Evolutionary conservation across 2,113 vertebrate genomes (phyloP).

Genomic region (Esox niger): DNA sequence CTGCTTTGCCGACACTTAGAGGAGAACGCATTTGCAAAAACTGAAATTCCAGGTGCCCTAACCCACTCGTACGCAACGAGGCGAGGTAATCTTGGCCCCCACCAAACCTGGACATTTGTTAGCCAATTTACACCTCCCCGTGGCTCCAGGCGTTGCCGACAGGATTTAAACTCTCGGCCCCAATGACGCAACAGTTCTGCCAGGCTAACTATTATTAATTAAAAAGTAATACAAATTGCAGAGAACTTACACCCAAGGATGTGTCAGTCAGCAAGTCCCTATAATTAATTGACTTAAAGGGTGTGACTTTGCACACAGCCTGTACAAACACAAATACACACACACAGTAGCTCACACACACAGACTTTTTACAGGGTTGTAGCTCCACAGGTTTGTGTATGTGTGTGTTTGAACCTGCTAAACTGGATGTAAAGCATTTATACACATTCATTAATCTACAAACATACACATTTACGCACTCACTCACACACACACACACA

Average conservation of each 20-base stretch:
- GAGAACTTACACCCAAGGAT: not conserved
- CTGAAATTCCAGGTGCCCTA: too few species aligned
- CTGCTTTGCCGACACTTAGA: too few species aligned
- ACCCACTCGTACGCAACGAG: too few species aligned
- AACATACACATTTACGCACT: not conserved
- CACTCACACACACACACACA: not conserved
- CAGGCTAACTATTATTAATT: not conserved
- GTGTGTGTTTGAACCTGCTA: slow-evolving; percentile 41
- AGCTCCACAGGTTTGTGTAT: slow-evolving; percentile 21
- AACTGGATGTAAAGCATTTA: slow-evolving; percentile 41
- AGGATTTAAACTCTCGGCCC: slow-evolving; percentile 9
- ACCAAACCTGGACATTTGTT: too few species aligned
- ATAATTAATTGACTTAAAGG: not conserved
- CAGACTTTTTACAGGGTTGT: slow-evolving; percentile 29
- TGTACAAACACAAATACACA: slow-evolving; percentile 3
- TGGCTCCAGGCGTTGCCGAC: too few species aligned
- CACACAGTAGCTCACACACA: slow-evolving; percentile 5
- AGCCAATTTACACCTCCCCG: too few species aligned
- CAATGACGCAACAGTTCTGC: too few species aligned
- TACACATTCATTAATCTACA: not conserved
- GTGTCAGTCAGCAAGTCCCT: slow-evolving; percentile 30
- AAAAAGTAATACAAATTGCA: not conserved
- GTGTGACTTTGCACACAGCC: slow-evolving; percentile 29
- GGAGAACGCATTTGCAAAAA: too few species aligned
- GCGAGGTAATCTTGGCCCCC: too few species aligned